Evolutionary conservation across 23 tunicate species (phyloP).

Genomic region (Phallusia fumigata): DNA sequence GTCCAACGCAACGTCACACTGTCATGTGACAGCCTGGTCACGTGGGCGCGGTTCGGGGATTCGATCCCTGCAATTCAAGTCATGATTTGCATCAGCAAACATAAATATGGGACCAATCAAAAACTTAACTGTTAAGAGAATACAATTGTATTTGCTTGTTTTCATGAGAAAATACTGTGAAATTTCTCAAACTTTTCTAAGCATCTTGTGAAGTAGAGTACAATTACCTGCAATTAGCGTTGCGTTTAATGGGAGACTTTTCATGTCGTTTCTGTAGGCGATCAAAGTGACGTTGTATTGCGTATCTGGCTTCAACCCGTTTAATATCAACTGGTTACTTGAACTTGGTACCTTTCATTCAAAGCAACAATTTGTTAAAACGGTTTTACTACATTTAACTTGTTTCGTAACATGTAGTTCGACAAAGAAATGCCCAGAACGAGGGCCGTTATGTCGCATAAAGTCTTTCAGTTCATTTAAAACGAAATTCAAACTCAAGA

Average conservation of each 20-base stretch:
- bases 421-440: too few relatives aligned
- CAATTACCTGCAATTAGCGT: constrained; percentile 7
- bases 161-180: too few relatives aligned
- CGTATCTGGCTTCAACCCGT: constrained; percentile 8
- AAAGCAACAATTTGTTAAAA: neutral
- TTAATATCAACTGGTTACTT: neutral
- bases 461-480: too few relatives aligned
- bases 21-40: constrained; percentile 6
- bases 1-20: constrained; percentile 12
- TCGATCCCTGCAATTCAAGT: constrained; percentile 18
- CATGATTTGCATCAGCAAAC: too few relatives aligned
- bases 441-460: too few relatives aligned
- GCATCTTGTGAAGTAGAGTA: too few relatives aligned
- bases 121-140: too few relatives aligned
- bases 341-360: neutral
- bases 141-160: too few relatives aligned
- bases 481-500: too few relatives aligned
- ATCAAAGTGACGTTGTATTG: constrained; percentile 19
- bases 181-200: too few relatives aligned
- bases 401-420: too few relatives aligned
- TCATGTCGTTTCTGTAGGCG: neutral
- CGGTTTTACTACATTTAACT: neutral
- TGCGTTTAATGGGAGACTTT: constrained; percentile 18
- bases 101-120: too few relatives aligned
- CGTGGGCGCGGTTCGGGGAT: neutral